A percentile compares a stretch with the other conserved stretches of the same genome.
phyloP scores from a whole-genome alignment of 1,140 invertebrate species.

The Nomia melanderi region DNA sequence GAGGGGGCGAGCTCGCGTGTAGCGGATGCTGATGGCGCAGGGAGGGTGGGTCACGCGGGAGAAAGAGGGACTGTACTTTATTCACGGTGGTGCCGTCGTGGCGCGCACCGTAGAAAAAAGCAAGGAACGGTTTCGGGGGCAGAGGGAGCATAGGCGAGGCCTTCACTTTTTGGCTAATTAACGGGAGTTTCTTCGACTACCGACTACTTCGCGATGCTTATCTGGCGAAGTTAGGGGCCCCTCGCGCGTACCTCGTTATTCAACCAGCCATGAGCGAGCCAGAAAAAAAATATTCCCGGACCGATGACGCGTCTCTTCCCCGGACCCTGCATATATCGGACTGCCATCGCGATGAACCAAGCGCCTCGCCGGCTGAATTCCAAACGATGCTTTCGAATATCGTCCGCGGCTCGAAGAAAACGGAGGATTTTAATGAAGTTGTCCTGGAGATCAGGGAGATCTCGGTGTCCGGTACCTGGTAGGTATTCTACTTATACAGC shows the following conservation, averaged over 20 bases:
- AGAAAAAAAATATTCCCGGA: constrained; percentile 37
- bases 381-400: background rate
- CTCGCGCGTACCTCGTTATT: constrained; percentile 44
- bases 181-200: constrained; percentile 67
- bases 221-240: constrained; percentile 67
- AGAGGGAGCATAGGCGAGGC: constrained; percentile 33
- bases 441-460: background rate
- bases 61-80: constrained; percentile 52
- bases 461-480: background rate
- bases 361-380: background rate
- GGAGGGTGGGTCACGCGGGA: constrained; percentile 1
- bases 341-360: constrained; percentile 18
- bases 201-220: constrained; percentile 69
- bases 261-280: constrained; percentile 27
- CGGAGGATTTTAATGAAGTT: constrained; percentile 25
- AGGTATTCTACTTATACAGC: constrained; percentile 19
- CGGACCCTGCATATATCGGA: constrained; percentile 12
- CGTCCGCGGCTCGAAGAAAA: background rate
- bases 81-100: constrained; percentile 55
- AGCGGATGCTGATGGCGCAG: constrained; percentile 45
- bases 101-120: constrained; percentile 51
- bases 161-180: constrained; percentile 77
- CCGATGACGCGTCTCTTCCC: constrained; percentile 47
- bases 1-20: constrained; percentile 53
- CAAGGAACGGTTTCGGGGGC: constrained; percentile 16